Conservation (phyloP, 2,113 vertebrate species). For the Felis chaus region DNA sequence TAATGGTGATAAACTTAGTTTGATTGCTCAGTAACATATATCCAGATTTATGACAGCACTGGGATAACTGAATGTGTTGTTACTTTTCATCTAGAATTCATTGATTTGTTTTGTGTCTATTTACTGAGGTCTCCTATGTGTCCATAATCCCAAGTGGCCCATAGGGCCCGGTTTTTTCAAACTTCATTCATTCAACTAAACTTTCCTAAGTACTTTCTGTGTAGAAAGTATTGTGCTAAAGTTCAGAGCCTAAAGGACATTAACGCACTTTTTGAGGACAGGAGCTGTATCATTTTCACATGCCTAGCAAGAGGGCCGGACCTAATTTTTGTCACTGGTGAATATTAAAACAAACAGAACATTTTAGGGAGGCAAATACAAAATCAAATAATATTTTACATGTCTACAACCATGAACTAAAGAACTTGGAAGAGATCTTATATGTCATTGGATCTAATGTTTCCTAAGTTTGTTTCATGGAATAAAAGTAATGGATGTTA, state of each 20-base stretch:
- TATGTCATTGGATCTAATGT: neutral
- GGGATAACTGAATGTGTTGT: conserved; percentile 23
- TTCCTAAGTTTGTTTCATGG: neutral
- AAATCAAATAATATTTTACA: neutral
- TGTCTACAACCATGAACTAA: neutral
- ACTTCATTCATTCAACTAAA: neutral
- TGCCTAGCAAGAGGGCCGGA: neutral
- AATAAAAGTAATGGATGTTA: neutral
- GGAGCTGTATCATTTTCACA: neutral
- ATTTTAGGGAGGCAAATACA: neutral
- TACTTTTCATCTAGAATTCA: conserved; percentile 20
- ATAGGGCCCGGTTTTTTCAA: neutral
- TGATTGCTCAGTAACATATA: conserved; percentile 9
- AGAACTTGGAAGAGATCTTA: neutral
- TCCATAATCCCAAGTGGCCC: conserved; percentile 1
- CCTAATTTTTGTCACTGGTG: neutral
- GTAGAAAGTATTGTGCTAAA: neutral
- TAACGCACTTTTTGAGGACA: neutral
- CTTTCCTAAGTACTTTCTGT: neutral
- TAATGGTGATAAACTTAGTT: conserved; percentile 62
- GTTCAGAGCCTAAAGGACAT: neutral
- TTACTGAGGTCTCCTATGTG: neutral
- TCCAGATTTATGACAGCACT: conserved; percentile 45
- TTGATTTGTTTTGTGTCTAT: neutral
- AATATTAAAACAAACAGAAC: neutral